phyloP scores from a whole-genome alignment of 2,888 invertebrate species.

The Leucoma salicis region DNA sequence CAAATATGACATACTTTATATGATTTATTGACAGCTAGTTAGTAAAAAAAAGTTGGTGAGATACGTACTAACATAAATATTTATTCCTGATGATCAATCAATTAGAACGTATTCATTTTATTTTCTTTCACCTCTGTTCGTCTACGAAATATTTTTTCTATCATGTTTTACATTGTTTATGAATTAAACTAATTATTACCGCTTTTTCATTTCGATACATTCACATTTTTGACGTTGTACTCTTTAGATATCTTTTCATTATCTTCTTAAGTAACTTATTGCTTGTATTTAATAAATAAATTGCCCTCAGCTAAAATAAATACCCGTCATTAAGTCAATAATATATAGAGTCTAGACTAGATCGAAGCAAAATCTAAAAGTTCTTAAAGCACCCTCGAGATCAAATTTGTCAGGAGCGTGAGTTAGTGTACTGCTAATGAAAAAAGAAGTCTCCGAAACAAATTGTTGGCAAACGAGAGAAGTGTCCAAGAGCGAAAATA shows the following conservation, averaged over 20 bases:
- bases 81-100: not conserved
- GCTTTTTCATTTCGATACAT: too few species aligned
- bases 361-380: conserved; percentile 51
- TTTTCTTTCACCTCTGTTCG: too few species aligned
- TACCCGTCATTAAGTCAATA: conserved; percentile 37
- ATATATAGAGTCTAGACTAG: conserved; percentile 60
- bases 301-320: too few species aligned
- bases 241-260: too few species aligned
- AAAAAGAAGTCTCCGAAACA: conserved; percentile 71
- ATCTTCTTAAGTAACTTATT: too few species aligned
- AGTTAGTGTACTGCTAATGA: conserved; percentile 53
- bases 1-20: conserved; percentile 16
- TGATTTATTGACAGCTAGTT: conserved; percentile 11
- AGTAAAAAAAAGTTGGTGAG: not conserved
- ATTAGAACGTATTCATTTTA: not conserved
- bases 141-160: too few species aligned
- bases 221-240: too few species aligned
- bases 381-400: conserved; percentile 63
- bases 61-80: not conserved
- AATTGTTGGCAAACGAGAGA: conserved; percentile 77
- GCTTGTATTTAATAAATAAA: too few species aligned
- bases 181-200: too few species aligned
- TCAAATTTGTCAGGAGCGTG: conserved; percentile 65
- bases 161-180: too few species aligned
- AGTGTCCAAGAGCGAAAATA: conserved; percentile 78